Percentiles rank a stretch among this genome's conserved stretches.
Evolutionary conservation across 1,140 invertebrate genomes (phyloP).

Genomic region (Drosophila trapezifrons): DNA sequence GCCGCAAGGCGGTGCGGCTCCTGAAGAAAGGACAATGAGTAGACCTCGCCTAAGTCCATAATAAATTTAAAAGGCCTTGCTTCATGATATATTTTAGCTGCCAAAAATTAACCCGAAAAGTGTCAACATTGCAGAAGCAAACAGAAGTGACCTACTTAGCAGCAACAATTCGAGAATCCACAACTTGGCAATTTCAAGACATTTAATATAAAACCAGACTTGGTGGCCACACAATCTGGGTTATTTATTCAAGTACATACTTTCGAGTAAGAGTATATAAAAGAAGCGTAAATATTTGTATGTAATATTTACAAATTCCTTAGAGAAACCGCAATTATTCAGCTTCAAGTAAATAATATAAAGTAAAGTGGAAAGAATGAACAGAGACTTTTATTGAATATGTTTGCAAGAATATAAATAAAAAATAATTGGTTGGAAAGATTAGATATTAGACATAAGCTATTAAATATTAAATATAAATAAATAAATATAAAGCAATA

Average conservation of each 20-base stretch:
- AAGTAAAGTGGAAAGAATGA: no score
- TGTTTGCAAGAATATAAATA: no score
- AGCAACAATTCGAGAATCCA: background rate
- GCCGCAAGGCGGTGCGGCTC: conserved; percentile 26
- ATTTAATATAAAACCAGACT: background rate
- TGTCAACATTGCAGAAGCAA: conserved; percentile 29
- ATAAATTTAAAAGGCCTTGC: conserved; percentile 59
- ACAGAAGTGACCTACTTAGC: conserved; percentile 23
- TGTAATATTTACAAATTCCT: no score
- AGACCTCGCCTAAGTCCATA: conserved; percentile 31
- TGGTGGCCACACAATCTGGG: background rate
- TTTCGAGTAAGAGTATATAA: background rate
- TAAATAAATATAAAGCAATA: no score
- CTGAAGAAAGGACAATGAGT: conserved; percentile 28
- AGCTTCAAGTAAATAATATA: no score
- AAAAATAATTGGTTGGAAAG: no score
- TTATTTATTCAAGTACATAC: background rate
- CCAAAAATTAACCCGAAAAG: conserved; percentile 33
- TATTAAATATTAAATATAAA: no score
- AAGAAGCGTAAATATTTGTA: no score
- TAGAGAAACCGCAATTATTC: no score
- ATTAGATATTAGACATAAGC: no score
- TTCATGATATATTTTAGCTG: conserved; percentile 43
- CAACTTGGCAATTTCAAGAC: background rate
- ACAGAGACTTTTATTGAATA: no score